These are phyloP conservation scores for Sorex fumeus DNA, from an alignment of 2,113 vertebrate species.

Conservation along the genomic window DNA sequence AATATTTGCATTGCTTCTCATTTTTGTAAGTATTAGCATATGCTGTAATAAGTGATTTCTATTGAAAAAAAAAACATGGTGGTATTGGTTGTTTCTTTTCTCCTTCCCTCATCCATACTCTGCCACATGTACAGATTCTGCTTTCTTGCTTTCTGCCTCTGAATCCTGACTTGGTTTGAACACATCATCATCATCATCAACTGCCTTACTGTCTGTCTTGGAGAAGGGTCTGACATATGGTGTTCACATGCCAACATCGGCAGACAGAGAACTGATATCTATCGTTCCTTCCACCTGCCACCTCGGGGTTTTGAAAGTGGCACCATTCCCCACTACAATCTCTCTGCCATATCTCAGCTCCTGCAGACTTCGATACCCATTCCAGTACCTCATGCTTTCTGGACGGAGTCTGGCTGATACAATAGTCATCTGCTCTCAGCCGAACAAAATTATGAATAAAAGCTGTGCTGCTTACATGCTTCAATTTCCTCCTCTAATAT, in stretches of 20 bases:
- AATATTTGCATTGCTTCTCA: neutral
- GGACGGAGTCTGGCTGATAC: neutral
- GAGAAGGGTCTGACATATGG: neutral
- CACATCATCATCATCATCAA: neutral
- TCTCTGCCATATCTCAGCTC: neutral
- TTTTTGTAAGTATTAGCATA: conserved; percentile 24
- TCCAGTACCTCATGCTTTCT: neutral
- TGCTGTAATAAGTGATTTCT: conserved; percentile 46
- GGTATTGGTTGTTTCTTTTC: neutral
- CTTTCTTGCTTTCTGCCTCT: neutral
- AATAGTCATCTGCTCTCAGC: neutral
- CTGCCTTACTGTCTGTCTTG: neutral
- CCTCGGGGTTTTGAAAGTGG: neutral
- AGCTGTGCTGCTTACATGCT: neutral
- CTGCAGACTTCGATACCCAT: neutral
- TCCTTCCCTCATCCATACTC: neutral
- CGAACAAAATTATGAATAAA: conserved; percentile 1
- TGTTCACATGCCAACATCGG: neutral
- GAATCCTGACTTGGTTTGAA: neutral
- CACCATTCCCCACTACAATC: neutral
- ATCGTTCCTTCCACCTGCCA: neutral
- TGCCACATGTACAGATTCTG: neutral
- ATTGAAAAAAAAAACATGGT: neutral
- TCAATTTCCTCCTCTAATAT: neutral
- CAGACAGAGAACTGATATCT: neutral